Percentiles rank a stretch among this genome's conserved stretches.
These are phyloP conservation scores for Morus bassanus DNA, from an alignment of 2,797 vertebrate genomes.

Conservation along the genomic window DNA sequence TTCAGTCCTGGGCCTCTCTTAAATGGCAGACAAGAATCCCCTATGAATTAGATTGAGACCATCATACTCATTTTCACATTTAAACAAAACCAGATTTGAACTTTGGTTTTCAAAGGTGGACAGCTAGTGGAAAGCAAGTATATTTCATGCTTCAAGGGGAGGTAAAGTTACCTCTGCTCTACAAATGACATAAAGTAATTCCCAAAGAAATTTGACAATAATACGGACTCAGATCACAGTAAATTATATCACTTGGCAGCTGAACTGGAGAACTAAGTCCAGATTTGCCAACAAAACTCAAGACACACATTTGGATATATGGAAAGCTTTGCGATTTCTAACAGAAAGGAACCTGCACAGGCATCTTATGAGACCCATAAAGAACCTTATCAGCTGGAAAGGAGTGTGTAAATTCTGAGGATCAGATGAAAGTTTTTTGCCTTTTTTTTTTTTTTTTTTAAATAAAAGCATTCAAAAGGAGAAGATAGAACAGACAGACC, in stretches of 20 bases:
- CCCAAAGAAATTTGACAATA: conserved; percentile 38
- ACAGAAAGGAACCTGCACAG: conserved; percentile 32
- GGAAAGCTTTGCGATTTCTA: conserved; percentile 26
- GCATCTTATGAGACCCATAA: conserved; percentile 59
- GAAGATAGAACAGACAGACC: conserved; percentile 63
- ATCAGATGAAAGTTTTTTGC: conserved; percentile 15
- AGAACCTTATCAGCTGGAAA: conserved; percentile 60
- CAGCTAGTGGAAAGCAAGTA: conserved; percentile 40
- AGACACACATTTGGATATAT: conserved; percentile 49
- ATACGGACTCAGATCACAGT: conserved; percentile 8
- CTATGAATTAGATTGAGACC: conserved; percentile 20
- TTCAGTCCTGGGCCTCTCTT: conserved; percentile 36
- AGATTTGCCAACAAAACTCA: conserved; percentile 56
- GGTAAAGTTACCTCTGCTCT: conserved; percentile 39
- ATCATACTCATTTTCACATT: conserved; percentile 32
- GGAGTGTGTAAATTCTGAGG: conserved; percentile 35
- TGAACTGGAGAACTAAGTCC: conserved; percentile 27
- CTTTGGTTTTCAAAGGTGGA: conserved; percentile 27
- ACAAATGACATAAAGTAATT: conserved; percentile 38
- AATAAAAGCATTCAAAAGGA: conserved; percentile 57
- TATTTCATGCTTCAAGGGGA: conserved; percentile 46
- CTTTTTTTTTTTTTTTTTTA: neutral
- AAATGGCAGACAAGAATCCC: conserved; percentile 31
- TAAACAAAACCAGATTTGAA: conserved; percentile 68
- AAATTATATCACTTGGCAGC: conserved; percentile 57